These are phyloP conservation scores for Phylloscopus trochilus DNA, from an alignment of 2,113 vertebrate species.

Conservation along the genomic window DNA sequence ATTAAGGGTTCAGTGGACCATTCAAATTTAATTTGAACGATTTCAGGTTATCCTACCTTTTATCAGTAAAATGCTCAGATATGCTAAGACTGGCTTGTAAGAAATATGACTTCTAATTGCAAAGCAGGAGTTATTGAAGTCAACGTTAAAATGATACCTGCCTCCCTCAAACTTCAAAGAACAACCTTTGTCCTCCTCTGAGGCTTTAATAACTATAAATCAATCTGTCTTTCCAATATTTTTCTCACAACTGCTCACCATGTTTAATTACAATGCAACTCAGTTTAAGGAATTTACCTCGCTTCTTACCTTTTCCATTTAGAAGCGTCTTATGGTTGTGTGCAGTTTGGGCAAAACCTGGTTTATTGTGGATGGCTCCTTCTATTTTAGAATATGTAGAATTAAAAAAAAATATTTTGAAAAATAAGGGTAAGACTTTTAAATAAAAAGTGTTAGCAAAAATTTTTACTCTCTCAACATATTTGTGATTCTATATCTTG, in stretches of 20 bases:
- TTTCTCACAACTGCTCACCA: neutral
- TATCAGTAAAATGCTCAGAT: neutral
- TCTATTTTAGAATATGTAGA: neutral
- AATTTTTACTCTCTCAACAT: neutral
- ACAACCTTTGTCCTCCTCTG: constrained; percentile 24
- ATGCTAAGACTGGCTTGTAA: neutral
- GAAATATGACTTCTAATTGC: neutral
- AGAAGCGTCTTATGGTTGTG: neutral
- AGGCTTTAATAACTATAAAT: constrained; percentile 31
- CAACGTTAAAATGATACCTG: neutral
- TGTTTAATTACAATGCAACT: constrained; percentile 1
- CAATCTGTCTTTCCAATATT: neutral
- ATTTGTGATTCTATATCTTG: neutral
- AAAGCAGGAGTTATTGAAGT: neutral
- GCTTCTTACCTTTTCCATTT: constrained; percentile 15
- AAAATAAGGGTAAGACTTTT: neutral
- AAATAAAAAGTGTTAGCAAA: neutral
- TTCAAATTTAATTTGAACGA: constrained; percentile 35
- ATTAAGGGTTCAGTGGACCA: constrained; percentile 7
- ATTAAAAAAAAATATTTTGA: neutral
- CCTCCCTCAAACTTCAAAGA: constrained; percentile 40
- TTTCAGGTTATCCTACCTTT: constrained; percentile 23
- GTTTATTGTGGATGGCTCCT: neutral
- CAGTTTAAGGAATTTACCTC: neutral
- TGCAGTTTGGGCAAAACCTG: neutral